Percentiles rank a stretch among this genome's conserved stretches.
Conservation (phyloP, 64 coral and sea anemone genomes). For the Dendronephthya gigantea region DNA sequence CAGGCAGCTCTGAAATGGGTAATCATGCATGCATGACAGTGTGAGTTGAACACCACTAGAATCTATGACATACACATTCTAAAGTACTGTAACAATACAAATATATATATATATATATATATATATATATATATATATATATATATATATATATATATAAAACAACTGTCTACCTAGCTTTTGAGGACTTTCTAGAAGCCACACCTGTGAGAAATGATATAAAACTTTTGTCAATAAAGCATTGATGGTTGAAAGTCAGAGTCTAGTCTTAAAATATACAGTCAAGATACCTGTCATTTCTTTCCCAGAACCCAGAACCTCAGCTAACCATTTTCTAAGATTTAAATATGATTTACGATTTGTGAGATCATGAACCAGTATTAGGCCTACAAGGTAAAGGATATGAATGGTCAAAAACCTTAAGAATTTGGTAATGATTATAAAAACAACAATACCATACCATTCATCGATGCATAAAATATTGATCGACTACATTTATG, state of each 20-base stretch:
- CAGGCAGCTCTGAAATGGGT: too few relatives aligned
- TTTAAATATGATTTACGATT: constrained; percentile 88
- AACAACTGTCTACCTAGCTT: neutral
- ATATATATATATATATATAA: too few relatives aligned
- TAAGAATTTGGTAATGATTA: too few relatives aligned
- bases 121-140: too few relatives aligned
- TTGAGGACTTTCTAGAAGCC: neutral
- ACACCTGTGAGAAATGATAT: neutral
- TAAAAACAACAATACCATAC: neutral
- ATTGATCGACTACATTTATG: constrained; percentile 82
- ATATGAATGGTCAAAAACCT: neutral
- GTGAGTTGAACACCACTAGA: too few relatives aligned
- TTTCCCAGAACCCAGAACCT: constrained; percentile 71
- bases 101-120: too few relatives aligned
- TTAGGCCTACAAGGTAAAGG: constrained; percentile 23
- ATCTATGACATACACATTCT: too few relatives aligned
- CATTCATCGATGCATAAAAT: constrained; percentile 83
- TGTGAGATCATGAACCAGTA: constrained; percentile 93
- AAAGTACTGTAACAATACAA: too few relatives aligned
- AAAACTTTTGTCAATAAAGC: neutral
- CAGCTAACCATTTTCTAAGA: constrained; percentile 74
- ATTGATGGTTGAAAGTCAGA: neutral
- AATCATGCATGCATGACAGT: too few relatives aligned
- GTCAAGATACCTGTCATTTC: constrained; percentile 13
- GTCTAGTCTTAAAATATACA: neutral